Conservation (phyloP, 2,113 vertebrate species). For the Drymodes brunneopygia region DNA sequence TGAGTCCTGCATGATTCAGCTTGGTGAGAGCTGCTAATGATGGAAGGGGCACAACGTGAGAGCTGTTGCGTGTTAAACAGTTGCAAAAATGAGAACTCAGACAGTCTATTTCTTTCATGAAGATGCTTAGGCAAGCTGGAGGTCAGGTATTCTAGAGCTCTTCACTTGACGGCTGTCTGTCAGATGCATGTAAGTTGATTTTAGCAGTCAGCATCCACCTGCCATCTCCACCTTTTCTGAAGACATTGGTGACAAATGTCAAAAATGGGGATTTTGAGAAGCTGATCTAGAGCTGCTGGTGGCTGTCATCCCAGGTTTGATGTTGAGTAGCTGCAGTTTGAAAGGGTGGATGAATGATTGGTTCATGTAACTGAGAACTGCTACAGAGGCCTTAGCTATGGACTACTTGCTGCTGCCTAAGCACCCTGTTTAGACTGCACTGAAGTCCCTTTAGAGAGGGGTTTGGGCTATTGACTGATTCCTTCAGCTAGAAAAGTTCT, state of each 20-base stretch:
- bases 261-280: not conserved
- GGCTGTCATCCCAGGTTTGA: conserved; percentile 12
- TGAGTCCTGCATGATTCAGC: not conserved
- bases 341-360: not conserved
- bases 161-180: conserved; percentile 23
- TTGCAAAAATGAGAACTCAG: not conserved
- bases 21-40: not conserved
- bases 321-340: not conserved
- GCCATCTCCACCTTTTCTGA: not conserved
- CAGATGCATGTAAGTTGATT: not conserved
- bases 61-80: not conserved
- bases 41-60: not conserved
- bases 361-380: not conserved
- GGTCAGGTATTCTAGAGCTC: not conserved
- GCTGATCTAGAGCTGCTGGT: not conserved
- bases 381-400: not conserved
- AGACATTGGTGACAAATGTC: not conserved
- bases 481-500: not conserved
- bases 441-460: not conserved
- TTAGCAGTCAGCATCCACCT: not conserved
- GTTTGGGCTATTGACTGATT: not conserved
- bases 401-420: not conserved
- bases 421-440: not conserved
- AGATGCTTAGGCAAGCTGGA: not conserved
- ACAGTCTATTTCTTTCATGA: not conserved